phyloP scores from a whole-genome alignment of 2,888 invertebrate species.

The Trilocha varians region DNA sequence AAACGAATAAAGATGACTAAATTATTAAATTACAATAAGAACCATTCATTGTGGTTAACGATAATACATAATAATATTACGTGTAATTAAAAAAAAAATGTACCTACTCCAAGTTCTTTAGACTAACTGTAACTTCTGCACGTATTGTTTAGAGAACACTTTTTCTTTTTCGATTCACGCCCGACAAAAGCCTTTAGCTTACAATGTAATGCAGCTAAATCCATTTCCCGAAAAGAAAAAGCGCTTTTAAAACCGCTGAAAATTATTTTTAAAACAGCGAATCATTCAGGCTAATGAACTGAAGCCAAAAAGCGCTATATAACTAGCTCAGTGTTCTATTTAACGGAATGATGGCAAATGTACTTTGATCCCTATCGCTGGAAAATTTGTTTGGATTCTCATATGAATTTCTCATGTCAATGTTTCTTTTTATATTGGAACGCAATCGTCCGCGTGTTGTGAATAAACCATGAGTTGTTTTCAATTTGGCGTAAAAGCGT shows the following conservation, averaged over 20 bases:
- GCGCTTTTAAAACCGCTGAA: neutral
- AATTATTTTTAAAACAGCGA: too few relatives aligned
- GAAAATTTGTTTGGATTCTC: conserved; percentile 15
- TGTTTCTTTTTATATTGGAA: conserved; percentile 39
- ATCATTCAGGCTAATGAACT: conserved; percentile 28
- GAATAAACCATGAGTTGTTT: conserved; percentile 72
- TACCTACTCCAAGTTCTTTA: neutral
- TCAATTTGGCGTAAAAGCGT: conserved; percentile 70
- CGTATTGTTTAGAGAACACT: conserved; percentile 27
- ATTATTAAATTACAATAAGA: too few relatives aligned
- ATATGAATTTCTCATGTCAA: conserved; percentile 26
- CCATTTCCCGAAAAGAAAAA: neutral
- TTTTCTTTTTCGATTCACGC: conserved; percentile 19
- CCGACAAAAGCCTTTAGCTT: conserved; percentile 19
- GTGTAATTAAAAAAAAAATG: too few relatives aligned
- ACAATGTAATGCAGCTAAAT: conserved; percentile 25
- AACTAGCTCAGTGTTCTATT: conserved; percentile 26
- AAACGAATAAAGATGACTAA: too few relatives aligned
- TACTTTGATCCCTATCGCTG: conserved; percentile 24
- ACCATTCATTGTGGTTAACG: too few relatives aligned
- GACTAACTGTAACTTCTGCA: conserved; percentile 15
- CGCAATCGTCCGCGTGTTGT: conserved; percentile 40
- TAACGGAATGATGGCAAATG: conserved; percentile 24
- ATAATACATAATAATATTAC: too few relatives aligned
- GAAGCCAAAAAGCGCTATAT: conserved; percentile 30